These are phyloP conservation scores for Watsonalla binaria DNA, from an alignment of 2,888 invertebrate species.

Conservation along the genomic window DNA sequence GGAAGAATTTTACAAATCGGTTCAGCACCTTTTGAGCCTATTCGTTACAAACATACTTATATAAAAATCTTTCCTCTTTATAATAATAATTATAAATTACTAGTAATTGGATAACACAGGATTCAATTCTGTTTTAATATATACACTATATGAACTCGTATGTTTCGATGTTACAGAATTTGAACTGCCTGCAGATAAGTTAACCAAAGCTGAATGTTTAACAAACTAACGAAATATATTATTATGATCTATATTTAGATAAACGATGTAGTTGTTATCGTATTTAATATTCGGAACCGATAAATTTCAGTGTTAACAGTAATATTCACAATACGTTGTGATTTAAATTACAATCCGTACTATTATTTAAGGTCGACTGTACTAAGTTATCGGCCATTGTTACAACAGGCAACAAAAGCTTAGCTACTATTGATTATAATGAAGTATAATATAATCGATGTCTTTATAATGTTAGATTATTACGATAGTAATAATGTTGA, in stretches of 20 bases:
- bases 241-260: not conserved
- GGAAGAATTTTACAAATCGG: no score
- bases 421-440: constrained; percentile 19
- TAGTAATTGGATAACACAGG: no score
- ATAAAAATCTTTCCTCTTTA: no score
- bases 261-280: not conserved
- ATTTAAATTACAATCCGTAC: not conserved
- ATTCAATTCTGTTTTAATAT: no score
- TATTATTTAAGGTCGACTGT: constrained; percentile 7
- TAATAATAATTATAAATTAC: no score
- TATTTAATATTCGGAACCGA: not conserved
- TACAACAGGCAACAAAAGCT: constrained; percentile 18
- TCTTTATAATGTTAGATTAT: not conserved
- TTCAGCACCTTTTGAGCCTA: no score
- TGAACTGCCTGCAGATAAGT: no score
- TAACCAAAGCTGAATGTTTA: no score
- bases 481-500: not conserved
- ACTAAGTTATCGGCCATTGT: constrained; percentile 21
- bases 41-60: no score
- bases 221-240: no score
- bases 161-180: no score
- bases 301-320: not conserved
- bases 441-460: constrained; percentile 8
- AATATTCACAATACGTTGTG: not conserved
- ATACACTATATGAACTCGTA: no score